phyloP scores from a whole-genome alignment of 2,888 invertebrate genomes.

The Drosophila merina region DNA sequence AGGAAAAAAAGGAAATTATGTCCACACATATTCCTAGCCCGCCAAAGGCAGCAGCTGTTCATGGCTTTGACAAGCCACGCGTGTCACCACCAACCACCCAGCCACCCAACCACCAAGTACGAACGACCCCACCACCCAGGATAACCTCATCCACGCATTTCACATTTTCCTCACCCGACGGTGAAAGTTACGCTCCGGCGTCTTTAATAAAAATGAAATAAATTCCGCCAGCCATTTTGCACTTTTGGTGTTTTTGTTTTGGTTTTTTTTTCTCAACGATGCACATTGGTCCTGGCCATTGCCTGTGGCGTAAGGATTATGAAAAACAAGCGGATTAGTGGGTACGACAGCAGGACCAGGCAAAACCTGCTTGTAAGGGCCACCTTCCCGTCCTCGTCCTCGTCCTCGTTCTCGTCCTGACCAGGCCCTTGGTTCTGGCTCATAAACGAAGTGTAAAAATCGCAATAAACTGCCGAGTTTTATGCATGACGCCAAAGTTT shows the following conservation, averaged over 20 bases:
- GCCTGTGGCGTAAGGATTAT: conserved; percentile 68
- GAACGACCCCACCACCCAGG: conserved; percentile 8
- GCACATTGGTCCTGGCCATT: conserved; percentile 46
- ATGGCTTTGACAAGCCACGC: conserved; percentile 66
- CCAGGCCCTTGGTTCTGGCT: conserved; percentile 30
- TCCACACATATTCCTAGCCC: conserved; percentile 43
- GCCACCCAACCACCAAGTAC: conserved; percentile 21
- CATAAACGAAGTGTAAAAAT: conserved; percentile 56
- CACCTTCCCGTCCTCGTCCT: background rate
- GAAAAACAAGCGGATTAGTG: conserved; percentile 74
- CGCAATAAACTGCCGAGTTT: conserved; percentile 61
- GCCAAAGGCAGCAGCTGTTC: conserved; percentile 44
- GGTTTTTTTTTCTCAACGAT: conserved; percentile 15
- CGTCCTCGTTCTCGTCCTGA: conserved; percentile 7
- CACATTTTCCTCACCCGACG: conserved; percentile 3
- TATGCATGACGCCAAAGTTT: conserved; percentile 58
- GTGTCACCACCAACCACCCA: conserved; percentile 47
- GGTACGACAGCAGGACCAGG: conserved; percentile 26
- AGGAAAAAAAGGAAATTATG: conserved; percentile 37
- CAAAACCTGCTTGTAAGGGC: conserved; percentile 5
- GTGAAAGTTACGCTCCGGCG: background rate
- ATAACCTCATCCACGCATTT: conserved; percentile 23
- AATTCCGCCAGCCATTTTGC: conserved; percentile 67
- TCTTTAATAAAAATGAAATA: conserved; percentile 62
- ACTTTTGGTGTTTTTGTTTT: conserved; percentile 31